Evolutionary conservation across 2,797 vertebrate genomes (phyloP), one percentile per base, ranked within the genome.

Genomic region (Buphagus erythrorhynchus): DNA sequence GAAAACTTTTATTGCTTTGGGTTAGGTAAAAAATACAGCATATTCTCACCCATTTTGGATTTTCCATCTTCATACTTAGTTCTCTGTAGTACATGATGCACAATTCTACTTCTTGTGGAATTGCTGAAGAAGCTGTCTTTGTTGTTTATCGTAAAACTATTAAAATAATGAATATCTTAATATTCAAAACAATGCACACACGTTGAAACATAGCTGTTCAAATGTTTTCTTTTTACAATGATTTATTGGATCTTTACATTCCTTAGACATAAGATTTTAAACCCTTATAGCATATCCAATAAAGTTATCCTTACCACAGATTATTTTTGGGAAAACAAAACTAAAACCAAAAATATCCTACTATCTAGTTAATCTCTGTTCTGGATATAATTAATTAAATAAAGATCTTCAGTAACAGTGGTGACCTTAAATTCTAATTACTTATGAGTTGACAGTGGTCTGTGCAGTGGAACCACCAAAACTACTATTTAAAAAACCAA

Each of bases 21-120:
- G 13, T 71, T 69, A 81, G 43, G 46, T 61, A 71, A 58, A 68
- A 49, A 68, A 31, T 16, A 40, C 4, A 87, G 38, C 29, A 65
- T 68, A 65, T 68, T 93, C 98, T 98, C 98, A 99, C 99, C 99
- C 98, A 99, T 99, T 98, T 99, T 99, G 91, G 98, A 99, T 97
- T 99, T 99, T 45, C 99, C 99, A 6, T 99, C 99, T 98, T 99
- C 99, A 54, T 99, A 99, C 92, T 99, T 99, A 15, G 99, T 99
- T 84, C 99, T 99, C 96, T 99, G 99, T 40, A 99, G 98, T 92
- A 99, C 98, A 69, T 99, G 99, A 97, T 99, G 99, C 31, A 99
- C 99, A 45, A 99, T 99, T 93, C 99, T 99, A 97, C 99, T 99
- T 96, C 99, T 98, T 57, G 99, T 99, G 42, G 99, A 99, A 92